Evolutionary conservation across 23 tunicate genomes (phyloP).

Genomic region (Clavelina lepadiformis): DNA sequence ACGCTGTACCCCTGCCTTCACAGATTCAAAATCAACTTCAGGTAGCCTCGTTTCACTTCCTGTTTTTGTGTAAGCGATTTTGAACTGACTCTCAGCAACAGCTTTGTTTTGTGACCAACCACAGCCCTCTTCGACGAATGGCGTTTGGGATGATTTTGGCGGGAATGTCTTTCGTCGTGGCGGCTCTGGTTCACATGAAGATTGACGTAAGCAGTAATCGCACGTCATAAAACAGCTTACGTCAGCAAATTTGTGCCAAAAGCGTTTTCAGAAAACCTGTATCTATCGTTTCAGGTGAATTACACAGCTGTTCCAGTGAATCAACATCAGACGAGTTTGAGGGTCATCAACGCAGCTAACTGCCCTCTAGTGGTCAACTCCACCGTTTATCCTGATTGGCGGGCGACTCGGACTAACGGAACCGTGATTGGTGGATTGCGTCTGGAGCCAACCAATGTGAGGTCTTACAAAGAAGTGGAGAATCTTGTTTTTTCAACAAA

Average conservation of each 20-base stretch:
- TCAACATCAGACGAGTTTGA: constrained; percentile 39
- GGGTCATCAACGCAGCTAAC: constrained; percentile 45
- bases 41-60: constrained; percentile 22
- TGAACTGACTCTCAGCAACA: too few relatives aligned
- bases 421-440: constrained; percentile 9
- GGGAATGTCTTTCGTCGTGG: constrained; percentile 53
- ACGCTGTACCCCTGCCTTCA: constrained; percentile 77
- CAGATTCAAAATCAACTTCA: constrained; percentile 62
- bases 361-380: constrained; percentile 15
- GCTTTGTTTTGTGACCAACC: background rate
- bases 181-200: constrained; percentile 44
- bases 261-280: too few relatives aligned
- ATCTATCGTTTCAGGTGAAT: constrained; percentile 22
- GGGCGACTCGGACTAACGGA: background rate
- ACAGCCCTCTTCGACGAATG: constrained; percentile 51
- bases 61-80: too few relatives aligned
- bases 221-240: too few relatives aligned
- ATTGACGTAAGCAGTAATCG: constrained; percentile 52
- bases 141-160: constrained; percentile 51
- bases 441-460: constrained; percentile 8
- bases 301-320: constrained; percentile 36
- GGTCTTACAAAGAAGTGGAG: too few relatives aligned
- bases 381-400: constrained; percentile 22
- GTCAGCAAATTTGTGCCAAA: too few relatives aligned
- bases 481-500: too few relatives aligned